A percentile compares a stretch with the other conserved stretches of the same genome.
Evolutionary conservation across 2,888 invertebrate genomes (phyloP).

Genomic region (Drosophila leonis): DNA sequence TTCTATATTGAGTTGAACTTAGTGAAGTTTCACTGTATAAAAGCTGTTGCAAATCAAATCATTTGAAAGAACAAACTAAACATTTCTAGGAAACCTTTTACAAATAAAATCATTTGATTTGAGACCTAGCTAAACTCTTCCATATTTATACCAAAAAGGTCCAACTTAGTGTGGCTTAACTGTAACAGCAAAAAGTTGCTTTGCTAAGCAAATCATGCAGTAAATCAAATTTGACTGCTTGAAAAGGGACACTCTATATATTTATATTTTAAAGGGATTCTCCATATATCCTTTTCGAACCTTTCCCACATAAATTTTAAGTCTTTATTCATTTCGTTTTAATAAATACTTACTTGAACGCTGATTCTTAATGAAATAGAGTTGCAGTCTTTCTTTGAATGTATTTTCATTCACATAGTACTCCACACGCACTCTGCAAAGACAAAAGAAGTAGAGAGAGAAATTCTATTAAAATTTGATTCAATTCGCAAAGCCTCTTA

Average conservation of each 20-base stretch:
- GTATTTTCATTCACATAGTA: slow-evolving; percentile 99
- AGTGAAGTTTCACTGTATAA: background rate
- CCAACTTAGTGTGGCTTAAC: background rate
- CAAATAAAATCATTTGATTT: background rate
- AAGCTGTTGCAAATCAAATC: background rate
- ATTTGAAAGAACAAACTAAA: too few relatives aligned
- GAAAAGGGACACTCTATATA: too few relatives aligned
- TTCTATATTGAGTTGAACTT: background rate
- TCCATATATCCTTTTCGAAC: background rate
- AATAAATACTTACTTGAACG: slow-evolving; percentile 97
- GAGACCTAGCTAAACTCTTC: too few relatives aligned
- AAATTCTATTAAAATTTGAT: slow-evolving; percentile 8
- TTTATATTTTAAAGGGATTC: too few relatives aligned
- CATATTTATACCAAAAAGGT: background rate
- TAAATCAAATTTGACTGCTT: background rate
- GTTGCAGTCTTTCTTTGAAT: slow-evolving; percentile 98
- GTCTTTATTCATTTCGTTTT: background rate
- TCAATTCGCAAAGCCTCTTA: slow-evolving; percentile 45
- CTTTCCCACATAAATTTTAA: background rate
- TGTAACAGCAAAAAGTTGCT: background rate
- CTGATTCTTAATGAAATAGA: slow-evolving; percentile 99
- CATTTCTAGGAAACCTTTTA: background rate
- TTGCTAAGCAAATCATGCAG: background rate
- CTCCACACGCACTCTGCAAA: slow-evolving; percentile 98
- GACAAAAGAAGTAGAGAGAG: slow-evolving; percentile 27